Conservation (phyloP, 1,140 invertebrate species). For the Lordiphosa clarofinis region DNA sequence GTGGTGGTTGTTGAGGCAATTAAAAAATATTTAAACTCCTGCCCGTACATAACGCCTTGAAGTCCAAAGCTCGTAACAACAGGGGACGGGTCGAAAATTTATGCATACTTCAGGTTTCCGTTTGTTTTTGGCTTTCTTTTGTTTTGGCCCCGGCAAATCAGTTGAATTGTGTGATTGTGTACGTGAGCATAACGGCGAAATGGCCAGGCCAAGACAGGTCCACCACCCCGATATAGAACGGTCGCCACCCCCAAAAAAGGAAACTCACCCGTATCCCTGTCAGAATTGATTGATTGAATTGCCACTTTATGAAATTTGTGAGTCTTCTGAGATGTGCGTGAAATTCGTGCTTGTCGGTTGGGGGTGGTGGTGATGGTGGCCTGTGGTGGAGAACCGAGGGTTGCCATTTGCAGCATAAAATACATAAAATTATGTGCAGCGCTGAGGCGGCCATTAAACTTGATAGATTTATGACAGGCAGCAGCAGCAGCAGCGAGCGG, state of each 20-base stretch:
- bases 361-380: conserved; percentile 11
- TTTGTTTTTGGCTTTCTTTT: conserved; percentile 1
- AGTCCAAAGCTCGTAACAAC: no score
- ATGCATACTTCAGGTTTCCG: background rate
- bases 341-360: conserved; percentile 53
- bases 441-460: conserved; percentile 78
- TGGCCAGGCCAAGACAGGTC: conserved; percentile 26
- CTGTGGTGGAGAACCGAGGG: conserved; percentile 51
- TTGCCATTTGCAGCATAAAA: conserved; percentile 77
- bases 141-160: conserved; percentile 32
- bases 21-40: conserved; percentile 75
- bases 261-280: conserved; percentile 39
- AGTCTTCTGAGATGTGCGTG: conserved; percentile 79
- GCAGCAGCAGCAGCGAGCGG: conserved; percentile 16
- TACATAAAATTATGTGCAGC: conserved; percentile 79
- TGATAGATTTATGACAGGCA: conserved; percentile 79
- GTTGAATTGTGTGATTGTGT: conserved; percentile 75
- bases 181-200: conserved; percentile 75
- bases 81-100: background rate
- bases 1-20: conserved; percentile 45
- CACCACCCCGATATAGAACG: conserved; percentile 16
- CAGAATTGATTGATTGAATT: conserved; percentile 80
- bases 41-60: no score
- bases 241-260: conserved; percentile 2
- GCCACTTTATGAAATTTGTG: conserved; percentile 80